phyloP scores from a whole-genome alignment of 1,140 invertebrate species.

The Cheumatopsyche charites region DNA sequence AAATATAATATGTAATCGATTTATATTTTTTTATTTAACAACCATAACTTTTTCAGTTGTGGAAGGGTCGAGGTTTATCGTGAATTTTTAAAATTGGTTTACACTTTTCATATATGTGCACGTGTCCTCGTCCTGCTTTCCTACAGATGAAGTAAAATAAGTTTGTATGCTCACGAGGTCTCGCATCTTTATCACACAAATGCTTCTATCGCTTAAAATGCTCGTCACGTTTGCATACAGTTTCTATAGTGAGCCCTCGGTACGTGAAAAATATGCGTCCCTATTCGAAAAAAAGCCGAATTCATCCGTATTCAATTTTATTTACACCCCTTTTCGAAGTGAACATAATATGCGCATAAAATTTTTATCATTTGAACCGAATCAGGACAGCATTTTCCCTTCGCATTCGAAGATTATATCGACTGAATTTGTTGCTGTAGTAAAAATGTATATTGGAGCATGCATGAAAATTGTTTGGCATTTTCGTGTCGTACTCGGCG shows the following conservation, averaged over 20 bases:
- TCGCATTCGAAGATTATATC: no score
- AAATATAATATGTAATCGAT: background rate
- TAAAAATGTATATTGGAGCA: no score
- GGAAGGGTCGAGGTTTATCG: no score
- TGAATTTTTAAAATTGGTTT: no score
- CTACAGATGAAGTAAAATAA: constrained; percentile 1
- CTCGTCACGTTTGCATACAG: constrained; percentile 29
- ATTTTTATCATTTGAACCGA: no score
- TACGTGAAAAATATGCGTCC: constrained; percentile 28
- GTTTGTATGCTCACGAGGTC: constrained; percentile 4
- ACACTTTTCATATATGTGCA: background rate
- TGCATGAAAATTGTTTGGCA: no score
- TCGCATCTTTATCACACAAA: constrained; percentile 25
- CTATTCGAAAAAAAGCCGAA: background rate
- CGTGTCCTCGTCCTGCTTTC: background rate
- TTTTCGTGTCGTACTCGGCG: background rate
- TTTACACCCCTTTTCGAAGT: background rate
- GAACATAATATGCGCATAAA: no score
- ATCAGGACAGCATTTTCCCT: no score
- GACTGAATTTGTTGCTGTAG: no score
- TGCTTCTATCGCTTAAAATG: constrained; percentile 23
- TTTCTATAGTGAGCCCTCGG: constrained; percentile 27
- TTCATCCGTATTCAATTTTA: constrained; percentile 9
- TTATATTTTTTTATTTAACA: no score
- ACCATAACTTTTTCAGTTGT: no score